Base-by-base conservation (phyloP, 2,888 invertebrate species). In the Ischnura elegans region DNA sequence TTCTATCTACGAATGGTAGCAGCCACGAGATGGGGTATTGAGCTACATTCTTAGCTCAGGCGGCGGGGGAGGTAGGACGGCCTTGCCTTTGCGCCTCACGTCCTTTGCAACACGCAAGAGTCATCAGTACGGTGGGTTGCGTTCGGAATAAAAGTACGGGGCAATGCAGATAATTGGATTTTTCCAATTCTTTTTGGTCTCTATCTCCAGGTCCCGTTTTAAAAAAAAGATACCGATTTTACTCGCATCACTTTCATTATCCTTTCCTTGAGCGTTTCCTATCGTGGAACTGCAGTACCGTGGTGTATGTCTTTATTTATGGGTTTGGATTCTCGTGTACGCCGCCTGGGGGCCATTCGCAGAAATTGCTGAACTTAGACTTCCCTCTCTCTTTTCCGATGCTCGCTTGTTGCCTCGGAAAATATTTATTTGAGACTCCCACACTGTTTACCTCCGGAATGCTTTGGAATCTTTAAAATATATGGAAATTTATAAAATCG, bases 81-180 rank as follows among this genome's bases (percentile, higher is more conserved):
- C 25, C 8, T 36, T 76, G 36, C 76, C 36, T 29, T 76, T 76
- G 19, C 76, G 13, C 76, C 76, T 76, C 76, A 76, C 76, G 36
- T 76, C 36, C 16, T 76, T 10, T n/a, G 76, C 29, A 13, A 76
- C 36, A 29, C 76, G 76, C 36, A 25, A 13, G 2, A 36, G 29
- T 76, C 10, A 5, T 25, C 29, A 76, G 76, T 16, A 76, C 25
- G 29, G 5, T 25, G 76, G 36, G 2, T 36, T 36, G 76, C 76
- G 25, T 36, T 29, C 76, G 6, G 76, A 36, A 36, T 29, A 76
- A 76, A 76, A 36, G 25, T 25, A 76, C 76, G 76, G 76, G 66
- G 76, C 36, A 76, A 76, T 76, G 36, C 36, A 76, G 36, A 76
- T 76, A 76, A 76, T 76, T 76, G 76, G 76, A 76, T 76, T 76